phyloP scores from a whole-genome alignment of 2,113 vertebrate genomes.

The Machaerirhynchus nigripectus region DNA sequence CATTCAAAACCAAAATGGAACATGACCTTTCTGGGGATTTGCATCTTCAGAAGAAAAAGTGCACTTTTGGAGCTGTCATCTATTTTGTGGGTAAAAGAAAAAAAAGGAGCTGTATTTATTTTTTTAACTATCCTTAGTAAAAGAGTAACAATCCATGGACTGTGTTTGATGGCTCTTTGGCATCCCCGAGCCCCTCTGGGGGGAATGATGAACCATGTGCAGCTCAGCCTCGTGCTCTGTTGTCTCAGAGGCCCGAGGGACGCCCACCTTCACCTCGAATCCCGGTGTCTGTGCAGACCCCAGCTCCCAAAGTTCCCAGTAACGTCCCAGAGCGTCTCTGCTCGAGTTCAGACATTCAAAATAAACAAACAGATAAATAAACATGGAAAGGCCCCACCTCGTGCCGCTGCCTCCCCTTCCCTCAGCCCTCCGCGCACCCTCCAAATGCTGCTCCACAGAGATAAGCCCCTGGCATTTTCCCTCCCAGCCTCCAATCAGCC shows the following conservation, averaged over 20 bases:
- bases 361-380: background rate
- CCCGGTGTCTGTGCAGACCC: fast-evolving
- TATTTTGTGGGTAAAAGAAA: background rate
- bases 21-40: slow-evolving; percentile 39
- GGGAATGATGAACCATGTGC: background rate
- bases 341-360: background rate
- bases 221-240: background rate
- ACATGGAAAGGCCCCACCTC: background rate
- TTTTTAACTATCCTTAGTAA: background rate
- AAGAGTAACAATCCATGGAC: background rate
- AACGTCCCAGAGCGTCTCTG: background rate
- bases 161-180: background rate
- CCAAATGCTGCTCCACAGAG: slow-evolving; percentile 80
- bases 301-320: background rate
- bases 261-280: background rate
- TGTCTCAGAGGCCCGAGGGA: fast-evolving
- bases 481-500: slow-evolving; percentile 74
- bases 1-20: slow-evolving; percentile 32
- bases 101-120: background rate
- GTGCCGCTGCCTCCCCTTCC: background rate
- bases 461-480: slow-evolving; percentile 91
- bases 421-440: background rate
- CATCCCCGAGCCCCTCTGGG: background rate
- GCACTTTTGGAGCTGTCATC: background rate
- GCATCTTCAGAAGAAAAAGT: slow-evolving; percentile 19